These are phyloP conservation scores for Cinara cedri DNA, from an alignment of 2,888 invertebrate genomes.

Conservation along the genomic window DNA sequence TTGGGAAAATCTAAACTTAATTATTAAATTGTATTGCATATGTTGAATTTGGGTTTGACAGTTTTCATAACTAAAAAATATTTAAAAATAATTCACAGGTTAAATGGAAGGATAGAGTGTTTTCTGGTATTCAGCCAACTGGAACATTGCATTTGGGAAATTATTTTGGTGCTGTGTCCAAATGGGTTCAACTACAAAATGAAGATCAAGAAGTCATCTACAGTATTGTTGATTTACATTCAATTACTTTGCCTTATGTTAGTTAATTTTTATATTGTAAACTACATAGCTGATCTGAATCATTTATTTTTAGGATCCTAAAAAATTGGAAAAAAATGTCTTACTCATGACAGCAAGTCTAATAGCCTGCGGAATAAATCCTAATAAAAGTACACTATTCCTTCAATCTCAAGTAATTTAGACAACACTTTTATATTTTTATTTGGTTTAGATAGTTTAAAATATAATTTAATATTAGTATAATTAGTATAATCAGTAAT, in stretches of 20 bases:
- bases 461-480: neutral
- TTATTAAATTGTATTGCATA: neutral
- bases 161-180: slow-evolving; percentile 90
- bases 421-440: neutral
- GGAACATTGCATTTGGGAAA: slow-evolving; percentile 94
- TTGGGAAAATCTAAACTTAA: neutral
- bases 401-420: slow-evolving; percentile 77
- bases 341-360: slow-evolving; percentile 81
- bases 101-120: slow-evolving; percentile 65
- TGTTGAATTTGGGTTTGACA: neutral
- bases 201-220: slow-evolving; percentile 73
- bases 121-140: slow-evolving; percentile 96
- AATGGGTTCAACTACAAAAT: slow-evolving; percentile 84
- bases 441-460: neutral
- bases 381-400: slow-evolving; percentile 79
- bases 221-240: slow-evolving; percentile 91
- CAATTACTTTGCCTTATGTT: slow-evolving; percentile 84
- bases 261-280: slow-evolving; percentile 53
- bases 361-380: slow-evolving; percentile 89
- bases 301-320: slow-evolving; percentile 67
- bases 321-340: slow-evolving; percentile 70
- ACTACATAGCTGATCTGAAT: neutral
- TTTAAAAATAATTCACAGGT: slow-evolving; percentile 11
- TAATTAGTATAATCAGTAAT: no score
- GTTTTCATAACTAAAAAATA: neutral